These are phyloP conservation scores for Sebastes minor DNA, from an alignment of 2,797 vertebrate species.

Conservation along the genomic window DNA sequence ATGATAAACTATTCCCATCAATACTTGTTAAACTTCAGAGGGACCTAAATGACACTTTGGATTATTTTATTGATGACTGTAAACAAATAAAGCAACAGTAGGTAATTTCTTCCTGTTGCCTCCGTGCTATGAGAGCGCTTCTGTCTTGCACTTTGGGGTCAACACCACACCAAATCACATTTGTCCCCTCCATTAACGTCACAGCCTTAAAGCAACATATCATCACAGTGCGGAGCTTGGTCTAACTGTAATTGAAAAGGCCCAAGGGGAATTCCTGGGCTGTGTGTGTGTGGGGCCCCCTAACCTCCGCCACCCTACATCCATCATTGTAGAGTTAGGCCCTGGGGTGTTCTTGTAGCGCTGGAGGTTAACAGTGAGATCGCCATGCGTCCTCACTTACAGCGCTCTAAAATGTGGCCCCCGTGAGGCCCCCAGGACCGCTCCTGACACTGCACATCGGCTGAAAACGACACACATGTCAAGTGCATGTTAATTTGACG, in stretches of 20 bases:
- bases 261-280: conserved; percentile 79
- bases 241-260: conserved; percentile 84
- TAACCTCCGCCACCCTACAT: conserved; percentile 65
- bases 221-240: conserved; percentile 72
- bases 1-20: conserved; percentile 49
- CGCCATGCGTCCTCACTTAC: conserved; percentile 52
- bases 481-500: conserved; percentile 61
- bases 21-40: conserved; percentile 47
- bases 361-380: conserved; percentile 79
- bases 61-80: conserved; percentile 30
- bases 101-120: conserved; percentile 8
- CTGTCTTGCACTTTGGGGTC: conserved; percentile 64
- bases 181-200: conserved; percentile 80
- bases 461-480: conserved; percentile 49
- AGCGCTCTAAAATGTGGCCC: conserved; percentile 57
- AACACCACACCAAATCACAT: conserved; percentile 77
- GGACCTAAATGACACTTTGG: conserved; percentile 26
- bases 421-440: conserved; percentile 11
- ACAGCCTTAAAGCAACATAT: conserved; percentile 80
- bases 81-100: conserved; percentile 29
- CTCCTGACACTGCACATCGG: neutral
- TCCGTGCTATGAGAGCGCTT: conserved; percentile 1
- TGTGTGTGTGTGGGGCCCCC: conserved; percentile 43
- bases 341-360: conserved; percentile 74
- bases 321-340: conserved; percentile 78